Evolutionary conservation across 2,113 vertebrate species (phyloP).

Genomic region (Crypturellus undulatus): DNA sequence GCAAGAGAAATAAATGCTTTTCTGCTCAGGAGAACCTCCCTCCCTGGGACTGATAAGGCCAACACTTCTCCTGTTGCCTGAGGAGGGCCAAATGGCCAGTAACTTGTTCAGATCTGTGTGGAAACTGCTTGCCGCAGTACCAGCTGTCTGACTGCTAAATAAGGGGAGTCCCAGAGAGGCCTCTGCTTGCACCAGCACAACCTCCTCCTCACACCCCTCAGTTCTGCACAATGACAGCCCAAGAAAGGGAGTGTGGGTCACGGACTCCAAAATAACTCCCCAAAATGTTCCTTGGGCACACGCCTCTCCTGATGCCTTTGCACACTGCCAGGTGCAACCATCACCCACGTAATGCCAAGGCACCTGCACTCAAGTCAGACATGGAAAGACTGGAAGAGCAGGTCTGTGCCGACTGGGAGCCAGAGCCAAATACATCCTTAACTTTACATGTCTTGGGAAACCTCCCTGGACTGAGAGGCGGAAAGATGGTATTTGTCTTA

Average conservation of each 20-base stretch:
- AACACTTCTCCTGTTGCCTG: not conserved
- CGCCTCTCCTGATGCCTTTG: rapidly evolving
- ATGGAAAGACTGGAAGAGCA: not conserved
- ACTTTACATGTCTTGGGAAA: not conserved
- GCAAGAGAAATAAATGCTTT: not conserved
- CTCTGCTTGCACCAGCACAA: not conserved
- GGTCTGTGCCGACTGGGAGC: not conserved
- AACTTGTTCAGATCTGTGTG: not conserved
- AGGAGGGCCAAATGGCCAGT: not conserved
- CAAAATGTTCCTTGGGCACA: not conserved
- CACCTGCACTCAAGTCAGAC: not conserved
- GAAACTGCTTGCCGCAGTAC: not conserved
- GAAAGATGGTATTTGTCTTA: rapidly evolving
- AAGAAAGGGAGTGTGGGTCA: not conserved
- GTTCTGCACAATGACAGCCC: not conserved
- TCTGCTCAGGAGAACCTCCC: not conserved
- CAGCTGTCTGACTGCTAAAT: not conserved
- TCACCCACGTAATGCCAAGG: not conserved
- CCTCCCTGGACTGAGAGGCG: not conserved
- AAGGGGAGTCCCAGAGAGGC: not conserved
- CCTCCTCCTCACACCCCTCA: not conserved
- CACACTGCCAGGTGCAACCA: not conserved
- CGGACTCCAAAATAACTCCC: not conserved
- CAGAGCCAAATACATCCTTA: rapidly evolving
- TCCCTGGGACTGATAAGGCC: not conserved